Conservation (phyloP, 2,113 vertebrate genomes). For the Mobula birostris region DNA sequence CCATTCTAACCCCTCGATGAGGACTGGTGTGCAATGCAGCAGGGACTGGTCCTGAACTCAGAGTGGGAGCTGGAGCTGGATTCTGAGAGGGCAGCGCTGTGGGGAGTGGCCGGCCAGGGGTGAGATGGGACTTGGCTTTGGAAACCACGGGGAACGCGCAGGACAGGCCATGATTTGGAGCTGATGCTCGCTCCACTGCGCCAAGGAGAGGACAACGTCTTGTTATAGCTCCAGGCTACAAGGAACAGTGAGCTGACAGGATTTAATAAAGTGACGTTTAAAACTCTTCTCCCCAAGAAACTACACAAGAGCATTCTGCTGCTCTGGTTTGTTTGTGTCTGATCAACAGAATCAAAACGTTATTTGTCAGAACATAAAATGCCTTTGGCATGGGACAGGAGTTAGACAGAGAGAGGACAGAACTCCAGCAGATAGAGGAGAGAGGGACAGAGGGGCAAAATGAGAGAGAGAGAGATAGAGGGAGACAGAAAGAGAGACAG, state of each 20-base stretch:
- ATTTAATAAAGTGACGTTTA: constrained; percentile 19
- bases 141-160: too few species aligned
- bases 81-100: too few species aligned
- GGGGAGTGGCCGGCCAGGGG: too few species aligned
- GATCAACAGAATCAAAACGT: neutral
- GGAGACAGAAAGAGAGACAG: too few species aligned
- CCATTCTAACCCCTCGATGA: too few species aligned
- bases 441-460: neutral
- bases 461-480: too few species aligned
- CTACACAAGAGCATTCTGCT: neutral
- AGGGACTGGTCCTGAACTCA: too few species aligned
- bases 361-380: constrained; percentile 1
- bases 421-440: neutral
- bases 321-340: neutral
- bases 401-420: neutral
- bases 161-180: neutral
- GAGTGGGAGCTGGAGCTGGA: too few species aligned
- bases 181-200: neutral
- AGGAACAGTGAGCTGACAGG: neutral
- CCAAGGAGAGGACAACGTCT: neutral
- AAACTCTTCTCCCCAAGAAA: constrained; percentile 8
- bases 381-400: neutral
- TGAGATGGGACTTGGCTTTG: too few species aligned
- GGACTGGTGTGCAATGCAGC: too few species aligned
- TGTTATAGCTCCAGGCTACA: neutral